Evolutionary conservation across 2,797 vertebrate species (phyloP), one percentile per base, ranked within the genome.

Genomic region (Sebastes ruberrimus): DNA sequence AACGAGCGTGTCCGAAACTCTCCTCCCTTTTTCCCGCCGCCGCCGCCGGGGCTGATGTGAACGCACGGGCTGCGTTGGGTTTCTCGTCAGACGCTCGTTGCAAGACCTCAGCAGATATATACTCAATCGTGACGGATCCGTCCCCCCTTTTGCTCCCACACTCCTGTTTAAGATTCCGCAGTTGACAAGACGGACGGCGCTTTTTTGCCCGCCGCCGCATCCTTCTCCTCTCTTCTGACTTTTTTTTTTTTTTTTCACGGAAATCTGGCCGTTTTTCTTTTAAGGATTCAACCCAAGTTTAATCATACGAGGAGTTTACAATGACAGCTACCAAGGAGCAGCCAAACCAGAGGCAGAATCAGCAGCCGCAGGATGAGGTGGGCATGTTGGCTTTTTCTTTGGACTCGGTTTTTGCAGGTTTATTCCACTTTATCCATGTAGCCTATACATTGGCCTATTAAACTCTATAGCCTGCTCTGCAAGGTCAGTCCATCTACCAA

Each of bases 241-340:
- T 68, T 73, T 30, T 10, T 8, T 7, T 35, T 7, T 35, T 55
- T 5, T 22, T 7, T 4, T 20, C 57, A 75, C 74, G 6, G 56
- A 42, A 71, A 71, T 71, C 78, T 38, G 76, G 25, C 2, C 5
- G 60, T 46, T 75, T 56, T 63, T 55, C 16, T 33, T 42, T 59
- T 22, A 14, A 0, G 84, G 89, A 88, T 83, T 80, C 55, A 60
- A 4, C 13, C 78, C 78, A 87, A 89, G 86, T 87, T 86, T 53
- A 14, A 76, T 62, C 66, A 7, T 1, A 60, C 46, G 63, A 66
- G 89, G 90, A 93, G 80, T 89, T 89, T 81, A 96, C 89, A 80
- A 91, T 92, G 98, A 93, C 97, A 88, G 97, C 97, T 74, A 97
- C 96, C 93, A 98, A 98, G 94, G 97, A 98, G 92, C 97, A 95